A percentile compares a stretch with the other conserved stretches of the same genome.
These are phyloP conservation scores for Chelonus insularis DNA, from an alignment of 1,140 invertebrate species.

Conservation along the genomic window DNA sequence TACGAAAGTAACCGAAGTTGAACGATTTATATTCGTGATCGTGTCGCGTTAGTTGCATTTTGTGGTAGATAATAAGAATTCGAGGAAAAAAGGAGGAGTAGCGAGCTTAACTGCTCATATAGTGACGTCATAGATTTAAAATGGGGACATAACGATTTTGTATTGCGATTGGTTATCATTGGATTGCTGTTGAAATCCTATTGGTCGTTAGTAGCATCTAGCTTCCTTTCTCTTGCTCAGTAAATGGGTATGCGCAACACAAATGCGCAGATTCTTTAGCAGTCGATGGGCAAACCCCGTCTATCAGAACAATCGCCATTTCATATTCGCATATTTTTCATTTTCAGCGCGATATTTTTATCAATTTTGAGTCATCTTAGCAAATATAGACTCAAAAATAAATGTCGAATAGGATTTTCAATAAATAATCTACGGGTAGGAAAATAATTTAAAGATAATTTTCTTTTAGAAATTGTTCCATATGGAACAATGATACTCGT, in stretches of 20 bases:
- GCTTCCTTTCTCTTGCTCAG: neutral
- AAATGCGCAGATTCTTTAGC: neutral
- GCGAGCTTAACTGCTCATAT: neutral
- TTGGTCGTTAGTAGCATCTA: neutral
- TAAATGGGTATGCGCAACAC: neutral
- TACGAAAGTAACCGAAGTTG: neutral
- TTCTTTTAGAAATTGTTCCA: neutral
- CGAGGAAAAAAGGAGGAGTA: neutral
- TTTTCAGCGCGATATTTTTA: constrained; percentile 19
- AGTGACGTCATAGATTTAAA: neutral
- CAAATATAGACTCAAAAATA: constrained; percentile 1
- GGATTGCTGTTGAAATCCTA: neutral
- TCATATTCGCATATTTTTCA: constrained; percentile 20
- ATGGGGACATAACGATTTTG: neutral
- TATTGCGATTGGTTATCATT: neutral
- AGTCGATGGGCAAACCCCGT: constrained; percentile 9
- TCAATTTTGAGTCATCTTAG: constrained; percentile 6
- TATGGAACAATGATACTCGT: neutral
- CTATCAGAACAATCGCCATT: constrained; percentile 9
- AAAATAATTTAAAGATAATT: neutral
- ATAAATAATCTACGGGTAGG: constrained; percentile 3
- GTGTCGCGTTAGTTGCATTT: neutral
- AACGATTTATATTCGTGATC: neutral
- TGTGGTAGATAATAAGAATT: neutral
- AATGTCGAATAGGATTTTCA: neutral